These are phyloP conservation scores for Phenganax marumi DNA, from an alignment of 92 coral and sea anemone species.

Conservation along the genomic window DNA sequence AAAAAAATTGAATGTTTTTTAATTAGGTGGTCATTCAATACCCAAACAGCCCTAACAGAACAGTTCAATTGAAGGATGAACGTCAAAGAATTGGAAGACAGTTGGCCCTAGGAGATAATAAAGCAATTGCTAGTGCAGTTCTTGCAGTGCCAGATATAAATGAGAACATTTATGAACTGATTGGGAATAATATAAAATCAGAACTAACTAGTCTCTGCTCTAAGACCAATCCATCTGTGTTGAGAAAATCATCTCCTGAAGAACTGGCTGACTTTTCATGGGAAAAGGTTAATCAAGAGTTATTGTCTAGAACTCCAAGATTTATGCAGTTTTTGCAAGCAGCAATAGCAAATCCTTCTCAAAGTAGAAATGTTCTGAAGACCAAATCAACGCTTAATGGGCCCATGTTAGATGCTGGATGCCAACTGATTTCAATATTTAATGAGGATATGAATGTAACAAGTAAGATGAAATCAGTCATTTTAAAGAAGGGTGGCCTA, in stretches of 20 bases:
- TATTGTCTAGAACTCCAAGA: slow-evolving; percentile 4
- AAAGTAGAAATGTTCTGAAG: slow-evolving; percentile 42
- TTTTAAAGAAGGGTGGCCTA: slow-evolving; percentile 55
- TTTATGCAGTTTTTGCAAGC: slow-evolving; percentile 29
- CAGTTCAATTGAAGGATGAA: slow-evolving; percentile 15
- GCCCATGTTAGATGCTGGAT: slow-evolving; percentile 50
- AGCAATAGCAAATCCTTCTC: slow-evolving; percentile 38
- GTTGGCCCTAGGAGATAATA: slow-evolving; percentile 37
- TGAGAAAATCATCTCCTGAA: slow-evolving; percentile 15
- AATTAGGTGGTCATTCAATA: slow-evolving; percentile 45
- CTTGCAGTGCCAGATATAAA: slow-evolving; percentile 23
- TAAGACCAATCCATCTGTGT: slow-evolving; percentile 18
- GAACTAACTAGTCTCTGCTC: slow-evolving; percentile 26
- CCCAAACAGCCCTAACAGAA: slow-evolving; percentile 8
- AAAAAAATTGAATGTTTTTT: neutral
- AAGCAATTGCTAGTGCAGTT: slow-evolving; percentile 17
- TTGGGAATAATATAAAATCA: slow-evolving; percentile 11
- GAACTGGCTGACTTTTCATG: slow-evolving; percentile 30
- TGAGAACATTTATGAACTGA: slow-evolving; percentile 7
- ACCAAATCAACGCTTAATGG: slow-evolving; percentile 24
- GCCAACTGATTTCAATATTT: slow-evolving; percentile 40
- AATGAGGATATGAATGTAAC: slow-evolving; percentile 53
- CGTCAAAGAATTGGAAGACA: slow-evolving; percentile 38
- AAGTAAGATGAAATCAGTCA: slow-evolving; percentile 44
- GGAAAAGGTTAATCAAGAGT: slow-evolving; percentile 19